Base-by-base conservation (phyloP, 2,113 vertebrate species). In the Amblyopsis rosae region DNA sequence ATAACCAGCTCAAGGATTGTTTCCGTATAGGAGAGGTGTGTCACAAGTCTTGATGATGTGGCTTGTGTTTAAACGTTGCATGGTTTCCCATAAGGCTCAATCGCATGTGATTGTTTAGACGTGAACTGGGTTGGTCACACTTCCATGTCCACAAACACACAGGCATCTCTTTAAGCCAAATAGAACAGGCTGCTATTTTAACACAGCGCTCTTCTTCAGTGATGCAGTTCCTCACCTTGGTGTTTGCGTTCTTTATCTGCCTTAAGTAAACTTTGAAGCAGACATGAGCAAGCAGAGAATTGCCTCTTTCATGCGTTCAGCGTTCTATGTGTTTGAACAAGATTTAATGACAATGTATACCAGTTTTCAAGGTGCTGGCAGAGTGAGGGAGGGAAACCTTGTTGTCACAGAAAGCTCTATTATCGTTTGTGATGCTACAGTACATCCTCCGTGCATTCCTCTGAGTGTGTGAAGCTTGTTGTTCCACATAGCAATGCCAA, bases 301-400 rank as follows among this genome's bases (percentile, higher is more conserved):
- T 80, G 68, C 74, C 57, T 78, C 65, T 79, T 69, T 81, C 78
- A 77, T 81, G 80, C 76, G 70, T 75, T 68, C 68, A 62, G 61
- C 77, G 70, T 63, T 65, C 72, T 84, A 82, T 80, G 67, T 86
- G 80, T 85, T 82, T 76, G 69, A 79, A 67, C 53, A 79, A 81
- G 79, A 85, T 80, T 63, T 80, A 82, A 84, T 75, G 63, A 65
- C 71, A 75, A 51, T 76, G 69, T 75, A 65, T 75, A 66, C 67
- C 59, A 48, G 78, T 79, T 77, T 73, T 73, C 69, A 78, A 78
- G 79, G 78, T 64, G 73, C 72, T 62, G 47, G 26, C 15, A 16
- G 59, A 61, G 19, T 12, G 19, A 17, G 75, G 67, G 64, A 81
- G 58, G 60, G 50, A 26, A 1, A 26, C 16, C 3, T 46, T 47